These are phyloP conservation scores for Chymomyza amoena DNA, from an alignment of 2,888 invertebrate species.

Conservation along the genomic window DNA sequence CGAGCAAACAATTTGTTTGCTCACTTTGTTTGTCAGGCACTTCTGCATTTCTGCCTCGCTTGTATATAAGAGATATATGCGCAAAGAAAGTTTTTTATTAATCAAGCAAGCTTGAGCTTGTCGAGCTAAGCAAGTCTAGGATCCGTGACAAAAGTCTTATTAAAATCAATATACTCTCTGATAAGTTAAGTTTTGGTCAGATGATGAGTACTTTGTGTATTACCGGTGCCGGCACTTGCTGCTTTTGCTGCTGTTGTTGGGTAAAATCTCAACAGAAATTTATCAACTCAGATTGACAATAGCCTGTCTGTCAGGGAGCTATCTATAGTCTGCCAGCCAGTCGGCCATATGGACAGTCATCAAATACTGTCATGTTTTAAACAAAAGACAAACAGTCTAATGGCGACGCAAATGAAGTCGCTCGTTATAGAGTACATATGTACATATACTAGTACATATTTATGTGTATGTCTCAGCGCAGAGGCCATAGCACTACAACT, in stretches of 20 bases:
- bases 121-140: too few species aligned
- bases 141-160: not conserved
- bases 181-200: not conserved
- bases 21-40: too few species aligned
- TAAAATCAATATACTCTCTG: not conserved
- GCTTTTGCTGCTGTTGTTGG: constrained; percentile 38
- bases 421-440: constrained; percentile 5
- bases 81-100: too few species aligned
- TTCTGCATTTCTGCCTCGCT: too few species aligned
- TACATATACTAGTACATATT: too few species aligned
- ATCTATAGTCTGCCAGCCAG: not conserved
- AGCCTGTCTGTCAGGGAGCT: constrained; percentile 25
- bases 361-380: constrained; percentile 19
- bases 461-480: not conserved
- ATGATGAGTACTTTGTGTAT: not conserved
- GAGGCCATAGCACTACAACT: constrained; percentile 39
- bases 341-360: not conserved
- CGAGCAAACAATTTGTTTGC: too few species aligned
- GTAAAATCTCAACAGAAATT: constrained; percentile 59
- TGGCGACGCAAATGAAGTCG: constrained; percentile 53
- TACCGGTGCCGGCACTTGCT: constrained; percentile 17
- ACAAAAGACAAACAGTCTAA: constrained; percentile 70
- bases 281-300: constrained; percentile 67
- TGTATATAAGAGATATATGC: too few species aligned
- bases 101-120: too few species aligned